A percentile compares a stretch with the other conserved stretches of the same genome.
These are phyloP conservation scores for Tenthredo notha DNA, from an alignment of 2,888 invertebrate species.

Conservation along the genomic window DNA sequence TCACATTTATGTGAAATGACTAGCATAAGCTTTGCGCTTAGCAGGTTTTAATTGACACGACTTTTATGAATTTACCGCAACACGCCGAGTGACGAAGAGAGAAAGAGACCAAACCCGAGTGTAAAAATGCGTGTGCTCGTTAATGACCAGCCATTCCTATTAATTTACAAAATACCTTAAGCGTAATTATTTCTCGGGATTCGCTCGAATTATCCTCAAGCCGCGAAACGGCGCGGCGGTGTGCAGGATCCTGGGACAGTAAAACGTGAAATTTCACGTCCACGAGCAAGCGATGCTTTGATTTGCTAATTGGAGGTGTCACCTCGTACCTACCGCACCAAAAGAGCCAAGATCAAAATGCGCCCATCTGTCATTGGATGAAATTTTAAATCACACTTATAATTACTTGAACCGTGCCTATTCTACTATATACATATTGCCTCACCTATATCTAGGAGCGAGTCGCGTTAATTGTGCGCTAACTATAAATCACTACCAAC, in stretches of 20 bases:
- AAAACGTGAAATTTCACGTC: slow-evolving; percentile 39
- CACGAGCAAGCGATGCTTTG: slow-evolving; percentile 42
- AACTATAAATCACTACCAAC: not conserved
- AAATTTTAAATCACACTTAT: slow-evolving; percentile 29
- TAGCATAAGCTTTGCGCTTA: slow-evolving; percentile 33
- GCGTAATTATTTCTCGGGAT: slow-evolving; percentile 52
- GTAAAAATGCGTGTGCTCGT: slow-evolving; percentile 49
- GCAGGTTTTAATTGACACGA: slow-evolving; percentile 51
- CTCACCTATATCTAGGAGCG: not conserved
- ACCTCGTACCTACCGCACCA: slow-evolving; percentile 1
- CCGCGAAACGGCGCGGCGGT: slow-evolving; percentile 5
- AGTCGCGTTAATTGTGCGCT: slow-evolving; percentile 4
- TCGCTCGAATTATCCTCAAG: slow-evolving; percentile 49
- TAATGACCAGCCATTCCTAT: slow-evolving; percentile 52
- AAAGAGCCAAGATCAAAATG: slow-evolving; percentile 36
- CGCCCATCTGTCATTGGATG: slow-evolving; percentile 18
- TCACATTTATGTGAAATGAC: slow-evolving; percentile 31
- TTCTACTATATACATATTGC: not conserved
- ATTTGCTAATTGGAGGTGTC: slow-evolving; percentile 52
- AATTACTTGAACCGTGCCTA: not conserved
- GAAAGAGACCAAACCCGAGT: slow-evolving; percentile 30
- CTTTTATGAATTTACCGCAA: slow-evolving; percentile 46
- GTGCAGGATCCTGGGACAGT: slow-evolving; percentile 38
- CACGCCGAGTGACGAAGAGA: slow-evolving; percentile 40
- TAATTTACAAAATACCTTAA: slow-evolving; percentile 51